Evolutionary conservation across 1,140 invertebrate species (phyloP).

Genomic region (Hermetia illucens): DNA sequence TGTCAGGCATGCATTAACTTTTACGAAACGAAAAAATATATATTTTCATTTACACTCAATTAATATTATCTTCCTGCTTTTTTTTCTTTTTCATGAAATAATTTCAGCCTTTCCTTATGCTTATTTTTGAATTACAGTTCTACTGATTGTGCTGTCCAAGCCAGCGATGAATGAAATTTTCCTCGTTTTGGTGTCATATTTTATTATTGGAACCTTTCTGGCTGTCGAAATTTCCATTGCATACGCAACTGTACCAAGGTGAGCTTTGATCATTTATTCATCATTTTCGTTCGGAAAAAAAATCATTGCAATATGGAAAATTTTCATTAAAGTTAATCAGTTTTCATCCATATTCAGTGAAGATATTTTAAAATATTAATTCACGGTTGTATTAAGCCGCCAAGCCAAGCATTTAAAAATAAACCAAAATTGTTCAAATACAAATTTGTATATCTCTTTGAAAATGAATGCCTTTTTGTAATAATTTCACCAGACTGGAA

Average conservation of each 20-base stretch:
- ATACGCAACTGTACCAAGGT: conserved; percentile 36
- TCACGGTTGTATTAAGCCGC: too few species aligned
- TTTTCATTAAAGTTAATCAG: too few species aligned
- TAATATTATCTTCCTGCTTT: neutral
- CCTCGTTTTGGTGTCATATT: conserved; percentile 66
- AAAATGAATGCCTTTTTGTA: too few species aligned
- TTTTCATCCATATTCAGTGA: too few species aligned
- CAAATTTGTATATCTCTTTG: too few species aligned
- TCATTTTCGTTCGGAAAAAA: too few species aligned
- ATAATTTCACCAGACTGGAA: too few species aligned
- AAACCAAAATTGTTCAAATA: too few species aligned
- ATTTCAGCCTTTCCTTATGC: neutral
- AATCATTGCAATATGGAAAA: too few species aligned
- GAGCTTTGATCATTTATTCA: too few species aligned
- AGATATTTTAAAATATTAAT: too few species aligned
- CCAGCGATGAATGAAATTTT: conserved; percentile 79
- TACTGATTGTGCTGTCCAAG: conserved; percentile 59
- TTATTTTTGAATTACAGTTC: conserved; percentile 32
- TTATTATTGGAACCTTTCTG: conserved; percentile 58
- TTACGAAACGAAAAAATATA: neutral
- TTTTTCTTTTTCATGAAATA: neutral
- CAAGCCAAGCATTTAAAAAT: too few species aligned
- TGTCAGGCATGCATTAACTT: neutral
- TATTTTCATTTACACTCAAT: neutral
- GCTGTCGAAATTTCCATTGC: conserved; percentile 44